Evolutionary conservation across 2,797 vertebrate genomes (phyloP).

Genomic region (Enteromius unitaeniatus): DNA sequence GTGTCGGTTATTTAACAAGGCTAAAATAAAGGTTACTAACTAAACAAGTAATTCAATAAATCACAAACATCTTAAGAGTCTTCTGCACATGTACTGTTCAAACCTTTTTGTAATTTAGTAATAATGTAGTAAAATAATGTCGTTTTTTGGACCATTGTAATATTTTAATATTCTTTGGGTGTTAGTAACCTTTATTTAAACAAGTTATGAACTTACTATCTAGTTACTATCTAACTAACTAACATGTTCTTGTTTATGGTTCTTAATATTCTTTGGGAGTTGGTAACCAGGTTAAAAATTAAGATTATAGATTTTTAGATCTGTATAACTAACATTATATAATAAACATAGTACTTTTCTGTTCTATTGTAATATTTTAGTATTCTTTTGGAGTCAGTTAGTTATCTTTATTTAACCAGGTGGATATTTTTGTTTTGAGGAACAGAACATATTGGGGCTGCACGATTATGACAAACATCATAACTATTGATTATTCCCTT

Average conservation of each 20-base stretch:
- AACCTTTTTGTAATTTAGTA: background rate
- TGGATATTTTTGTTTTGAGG: background rate
- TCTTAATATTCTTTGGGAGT: background rate
- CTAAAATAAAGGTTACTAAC: background rate
- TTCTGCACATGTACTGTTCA: background rate
- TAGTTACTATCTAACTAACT: background rate
- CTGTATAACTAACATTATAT: too few species aligned
- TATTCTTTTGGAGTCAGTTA: background rate
- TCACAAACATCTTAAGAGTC: too few species aligned
- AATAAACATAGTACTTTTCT: too few species aligned
- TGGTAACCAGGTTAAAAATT: background rate
- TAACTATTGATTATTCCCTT: too few species aligned
- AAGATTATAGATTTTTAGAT: too few species aligned
- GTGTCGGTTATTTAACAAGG: too few species aligned
- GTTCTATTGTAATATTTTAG: background rate
- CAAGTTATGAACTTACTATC: background rate
- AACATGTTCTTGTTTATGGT: background rate
- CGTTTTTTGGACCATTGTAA: background rate
- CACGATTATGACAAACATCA: too few species aligned
- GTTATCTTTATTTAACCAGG: background rate
- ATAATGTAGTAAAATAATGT: too few species aligned
- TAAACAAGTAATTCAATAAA: too few species aligned
- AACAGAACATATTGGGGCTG: too few species aligned
- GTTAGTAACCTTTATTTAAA: background rate
- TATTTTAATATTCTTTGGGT: background rate